Evolutionary conservation across 2,888 invertebrate genomes (phyloP).

Genomic region (Yponomeuta cagnagella): DNA sequence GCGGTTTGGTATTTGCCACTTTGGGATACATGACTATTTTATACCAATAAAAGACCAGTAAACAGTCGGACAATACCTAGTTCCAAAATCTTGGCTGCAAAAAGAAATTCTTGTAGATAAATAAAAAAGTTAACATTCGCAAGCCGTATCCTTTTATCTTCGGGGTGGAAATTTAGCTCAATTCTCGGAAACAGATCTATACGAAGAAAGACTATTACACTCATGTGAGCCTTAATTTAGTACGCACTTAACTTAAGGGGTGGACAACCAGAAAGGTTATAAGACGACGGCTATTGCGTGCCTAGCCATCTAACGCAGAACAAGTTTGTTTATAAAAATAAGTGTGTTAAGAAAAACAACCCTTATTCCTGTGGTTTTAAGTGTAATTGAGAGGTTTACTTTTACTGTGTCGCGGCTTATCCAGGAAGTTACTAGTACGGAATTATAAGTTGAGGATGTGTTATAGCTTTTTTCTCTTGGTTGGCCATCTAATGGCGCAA

Average conservation of each 20-base stretch:
- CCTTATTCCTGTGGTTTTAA: neutral
- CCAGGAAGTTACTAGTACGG: neutral
- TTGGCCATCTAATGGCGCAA: no score
- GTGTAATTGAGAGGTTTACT: conserved; percentile 2
- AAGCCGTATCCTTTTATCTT: neutral
- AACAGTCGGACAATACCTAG: no score
- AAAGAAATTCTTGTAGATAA: no score
- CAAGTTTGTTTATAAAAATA: neutral
- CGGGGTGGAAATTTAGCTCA: neutral
- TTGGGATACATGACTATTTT: no score
- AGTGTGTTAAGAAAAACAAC: neutral
- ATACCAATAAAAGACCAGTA: no score
- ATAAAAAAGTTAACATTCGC: no score
- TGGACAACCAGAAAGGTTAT: neutral
- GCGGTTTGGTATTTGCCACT: no score
- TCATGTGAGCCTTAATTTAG: neutral
- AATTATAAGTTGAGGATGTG: neutral
- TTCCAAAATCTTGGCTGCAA: no score
- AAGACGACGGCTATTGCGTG: conserved; percentile 8
- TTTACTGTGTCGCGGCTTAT: neutral
- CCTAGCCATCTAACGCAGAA: conserved; percentile 9
- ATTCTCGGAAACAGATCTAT: neutral
- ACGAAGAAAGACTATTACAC: neutral
- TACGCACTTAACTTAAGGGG: conserved; percentile 3
- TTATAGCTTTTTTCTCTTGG: neutral